A percentile compares a stretch with the other conserved stretches of the same genome.
phyloP scores from a whole-genome alignment of 2,797 vertebrate genomes.

The Mareca strepera region DNA sequence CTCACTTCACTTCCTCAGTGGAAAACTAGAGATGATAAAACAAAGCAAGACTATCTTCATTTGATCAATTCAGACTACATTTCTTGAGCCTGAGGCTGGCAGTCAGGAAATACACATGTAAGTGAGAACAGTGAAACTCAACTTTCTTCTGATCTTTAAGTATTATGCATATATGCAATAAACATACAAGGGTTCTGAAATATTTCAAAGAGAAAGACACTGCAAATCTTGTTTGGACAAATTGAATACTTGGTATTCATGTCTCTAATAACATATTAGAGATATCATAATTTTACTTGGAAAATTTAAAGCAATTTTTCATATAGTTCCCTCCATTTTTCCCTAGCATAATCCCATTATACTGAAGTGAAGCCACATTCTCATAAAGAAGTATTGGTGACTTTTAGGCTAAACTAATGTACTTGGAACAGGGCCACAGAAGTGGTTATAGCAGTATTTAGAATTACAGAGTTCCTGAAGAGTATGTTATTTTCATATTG shows the following conservation, averaged over 20 bases:
- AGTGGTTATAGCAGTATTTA: not conserved
- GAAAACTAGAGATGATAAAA: not conserved
- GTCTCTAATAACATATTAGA: not conserved
- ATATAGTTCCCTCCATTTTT: not conserved
- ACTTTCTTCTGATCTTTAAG: not conserved
- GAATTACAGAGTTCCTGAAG: not conserved
- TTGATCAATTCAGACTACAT: not conserved
- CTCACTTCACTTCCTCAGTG: not conserved
- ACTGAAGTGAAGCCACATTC: conserved; percentile 5
- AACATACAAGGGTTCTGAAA: not conserved
- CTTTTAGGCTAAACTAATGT: conserved; percentile 10
- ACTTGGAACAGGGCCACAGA: conserved; percentile 4
- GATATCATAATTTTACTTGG: not conserved
- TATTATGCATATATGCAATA: not conserved
- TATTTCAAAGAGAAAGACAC: not conserved
- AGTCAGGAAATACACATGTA: not conserved
- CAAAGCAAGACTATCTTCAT: not conserved
- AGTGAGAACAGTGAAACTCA: not conserved
- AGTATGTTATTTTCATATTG: not conserved
- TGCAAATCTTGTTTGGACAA: not conserved
- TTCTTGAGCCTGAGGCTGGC: not conserved
- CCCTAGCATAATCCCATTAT: conserved; percentile 27
- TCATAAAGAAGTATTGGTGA: not conserved
- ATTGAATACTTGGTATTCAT: not conserved
- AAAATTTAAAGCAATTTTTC: conserved; percentile 23